phyloP scores from a whole-genome alignment of 2,113 vertebrate species.

The Mormyrus iriodes region DNA sequence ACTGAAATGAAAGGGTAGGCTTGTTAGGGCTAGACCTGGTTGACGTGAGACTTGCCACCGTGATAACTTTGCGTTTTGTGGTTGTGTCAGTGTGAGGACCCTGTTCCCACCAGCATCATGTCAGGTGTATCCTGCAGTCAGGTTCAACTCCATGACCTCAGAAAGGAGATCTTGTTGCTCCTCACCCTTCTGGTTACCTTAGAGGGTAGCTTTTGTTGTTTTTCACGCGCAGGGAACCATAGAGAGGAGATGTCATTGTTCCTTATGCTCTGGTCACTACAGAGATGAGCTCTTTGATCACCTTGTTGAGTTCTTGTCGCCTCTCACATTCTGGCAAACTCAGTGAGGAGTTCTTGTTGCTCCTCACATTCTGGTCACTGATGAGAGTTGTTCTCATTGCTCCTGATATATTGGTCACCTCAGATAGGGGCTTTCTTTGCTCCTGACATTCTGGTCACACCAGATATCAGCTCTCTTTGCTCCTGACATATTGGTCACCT shows the following conservation, averaged over 20 bases:
- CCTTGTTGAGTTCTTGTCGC: too few relatives aligned
- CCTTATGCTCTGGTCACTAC: background rate
- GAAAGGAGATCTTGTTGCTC: background rate
- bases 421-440: too few relatives aligned
- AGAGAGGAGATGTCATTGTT: background rate
- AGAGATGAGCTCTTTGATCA: too few relatives aligned
- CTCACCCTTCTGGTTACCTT: background rate
- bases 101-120: background rate
- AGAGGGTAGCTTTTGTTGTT: background rate
- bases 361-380: too few relatives aligned
- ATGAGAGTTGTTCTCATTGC: too few relatives aligned
- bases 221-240: background rate
- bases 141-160: constrained; percentile 2
- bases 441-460: too few relatives aligned
- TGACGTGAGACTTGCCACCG: background rate
- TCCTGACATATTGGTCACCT: too few relatives aligned
- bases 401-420: too few relatives aligned
- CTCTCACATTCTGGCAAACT: too few relatives aligned
- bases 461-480: too few relatives aligned
- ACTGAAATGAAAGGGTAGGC: background rate
- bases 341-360: too few relatives aligned
- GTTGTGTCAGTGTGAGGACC: background rate
- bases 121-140: background rate
- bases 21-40: background rate
- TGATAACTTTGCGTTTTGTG: background rate